phyloP scores from a whole-genome alignment of 2,888 invertebrate species.

The Cyclophora punctaria region DNA sequence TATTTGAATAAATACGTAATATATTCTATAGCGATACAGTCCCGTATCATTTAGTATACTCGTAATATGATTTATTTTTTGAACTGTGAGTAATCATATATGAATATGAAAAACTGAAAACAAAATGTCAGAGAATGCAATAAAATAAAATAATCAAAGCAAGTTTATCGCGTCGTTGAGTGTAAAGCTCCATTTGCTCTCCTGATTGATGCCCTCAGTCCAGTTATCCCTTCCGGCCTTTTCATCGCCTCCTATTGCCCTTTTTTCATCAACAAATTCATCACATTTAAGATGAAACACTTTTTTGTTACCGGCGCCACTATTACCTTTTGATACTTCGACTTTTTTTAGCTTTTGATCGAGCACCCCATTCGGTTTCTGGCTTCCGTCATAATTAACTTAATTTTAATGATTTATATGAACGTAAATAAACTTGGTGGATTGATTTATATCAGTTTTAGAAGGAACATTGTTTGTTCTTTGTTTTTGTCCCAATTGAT shows the following conservation, averaged over 20 bases:
- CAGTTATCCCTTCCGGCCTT: constrained; percentile 47
- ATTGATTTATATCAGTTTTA: constrained; percentile 16
- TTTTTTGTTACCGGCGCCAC: constrained; percentile 52
- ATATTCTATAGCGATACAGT: no score
- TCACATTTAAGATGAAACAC: constrained; percentile 56
- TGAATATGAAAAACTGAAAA: no score
- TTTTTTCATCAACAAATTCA: constrained; percentile 42
- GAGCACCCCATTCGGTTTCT: constrained; percentile 34
- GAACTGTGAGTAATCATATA: no score
- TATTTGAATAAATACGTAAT: no score
- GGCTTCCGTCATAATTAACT: constrained; percentile 48
- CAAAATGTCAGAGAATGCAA: no score
- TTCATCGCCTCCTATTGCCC: constrained; percentile 36
- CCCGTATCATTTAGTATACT: no score
- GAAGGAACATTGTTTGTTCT: neutral
- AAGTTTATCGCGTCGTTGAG: neutral
- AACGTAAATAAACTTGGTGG: constrained; percentile 16
- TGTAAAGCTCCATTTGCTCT: constrained; percentile 23
- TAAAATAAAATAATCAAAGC: no score
- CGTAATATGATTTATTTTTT: no score
- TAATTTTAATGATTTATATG: constrained; percentile 28
- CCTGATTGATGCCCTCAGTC: constrained; percentile 39
- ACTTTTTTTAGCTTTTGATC: constrained; percentile 34
- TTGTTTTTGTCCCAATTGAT: neutral
- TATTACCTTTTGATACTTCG: constrained; percentile 22